Evolutionary conservation across 2,113 vertebrate genomes (phyloP).

Genomic region (Daphoenositta chrysoptera): DNA sequence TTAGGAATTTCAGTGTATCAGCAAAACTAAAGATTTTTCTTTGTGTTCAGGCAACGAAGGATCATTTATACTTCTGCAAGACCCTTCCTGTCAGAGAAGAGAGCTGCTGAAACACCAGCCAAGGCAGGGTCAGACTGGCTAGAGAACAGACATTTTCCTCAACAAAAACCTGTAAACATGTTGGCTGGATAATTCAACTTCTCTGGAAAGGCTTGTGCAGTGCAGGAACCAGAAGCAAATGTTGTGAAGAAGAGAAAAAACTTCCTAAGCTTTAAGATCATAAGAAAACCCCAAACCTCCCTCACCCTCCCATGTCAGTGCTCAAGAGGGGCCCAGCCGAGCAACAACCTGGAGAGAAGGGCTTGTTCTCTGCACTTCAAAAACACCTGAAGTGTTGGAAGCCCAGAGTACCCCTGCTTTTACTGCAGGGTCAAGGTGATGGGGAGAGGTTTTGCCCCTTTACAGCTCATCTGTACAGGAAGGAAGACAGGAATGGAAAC

Average conservation of each 20-base stretch:
- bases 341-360: not conserved
- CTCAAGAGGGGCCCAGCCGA: rapidly evolving
- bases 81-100: not conserved
- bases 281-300: not conserved
- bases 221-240: not conserved
- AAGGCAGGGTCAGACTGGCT: not conserved
- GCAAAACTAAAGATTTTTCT: not conserved
- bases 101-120: not conserved
- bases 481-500: constrained; percentile 15
- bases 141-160: not conserved
- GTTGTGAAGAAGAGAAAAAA: not conserved
- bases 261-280: not conserved
- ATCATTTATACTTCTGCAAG: not conserved
- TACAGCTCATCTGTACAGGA: not conserved
- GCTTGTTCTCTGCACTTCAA: not conserved
- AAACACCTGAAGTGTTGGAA: not conserved
- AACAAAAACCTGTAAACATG: not conserved
- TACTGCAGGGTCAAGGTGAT: not conserved
- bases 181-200: not conserved
- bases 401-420: not conserved
- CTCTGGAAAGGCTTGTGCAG: not conserved
- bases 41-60: not conserved
- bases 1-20: not conserved
- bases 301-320: not conserved
- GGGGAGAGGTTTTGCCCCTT: not conserved